Conservation (phyloP, 2,797 vertebrate genomes). For the Balearica regulorum region DNA sequence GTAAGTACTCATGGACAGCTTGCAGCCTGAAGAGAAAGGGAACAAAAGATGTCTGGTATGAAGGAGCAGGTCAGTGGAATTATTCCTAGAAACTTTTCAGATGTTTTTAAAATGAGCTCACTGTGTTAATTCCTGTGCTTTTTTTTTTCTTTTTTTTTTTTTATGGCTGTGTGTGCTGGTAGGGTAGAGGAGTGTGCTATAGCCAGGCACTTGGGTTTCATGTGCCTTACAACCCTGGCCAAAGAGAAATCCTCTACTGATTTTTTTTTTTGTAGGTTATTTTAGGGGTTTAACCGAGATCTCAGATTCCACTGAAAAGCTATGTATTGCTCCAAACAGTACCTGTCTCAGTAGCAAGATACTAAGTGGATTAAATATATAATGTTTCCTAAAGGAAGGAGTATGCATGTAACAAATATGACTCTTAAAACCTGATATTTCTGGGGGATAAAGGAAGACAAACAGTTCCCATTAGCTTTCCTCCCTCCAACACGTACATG, state of each 20-base stretch:
- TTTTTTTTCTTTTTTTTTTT: background rate
- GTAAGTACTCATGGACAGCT: background rate
- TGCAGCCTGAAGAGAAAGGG: background rate
- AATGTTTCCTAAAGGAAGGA: background rate
- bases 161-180: background rate
- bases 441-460: background rate
- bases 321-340: background rate
- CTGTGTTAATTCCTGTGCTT: background rate
- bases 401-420: background rate
- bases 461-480: background rate
- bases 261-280: background rate
- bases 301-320: background rate
- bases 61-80: constrained; percentile 22
- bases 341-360: background rate
- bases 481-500: background rate
- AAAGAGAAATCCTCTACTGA: background rate
- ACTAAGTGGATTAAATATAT: background rate
- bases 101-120: constrained; percentile 36
- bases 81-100: constrained; percentile 28
- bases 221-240: background rate
- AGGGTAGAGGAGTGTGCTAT: background rate
- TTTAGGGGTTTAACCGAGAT: background rate
- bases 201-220: background rate
- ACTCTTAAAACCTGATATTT: background rate
- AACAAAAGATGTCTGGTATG: constrained; percentile 42